These are phyloP conservation scores for Laticauda colubrina DNA, from an alignment of 2,113 vertebrate species.

Conservation along the genomic window DNA sequence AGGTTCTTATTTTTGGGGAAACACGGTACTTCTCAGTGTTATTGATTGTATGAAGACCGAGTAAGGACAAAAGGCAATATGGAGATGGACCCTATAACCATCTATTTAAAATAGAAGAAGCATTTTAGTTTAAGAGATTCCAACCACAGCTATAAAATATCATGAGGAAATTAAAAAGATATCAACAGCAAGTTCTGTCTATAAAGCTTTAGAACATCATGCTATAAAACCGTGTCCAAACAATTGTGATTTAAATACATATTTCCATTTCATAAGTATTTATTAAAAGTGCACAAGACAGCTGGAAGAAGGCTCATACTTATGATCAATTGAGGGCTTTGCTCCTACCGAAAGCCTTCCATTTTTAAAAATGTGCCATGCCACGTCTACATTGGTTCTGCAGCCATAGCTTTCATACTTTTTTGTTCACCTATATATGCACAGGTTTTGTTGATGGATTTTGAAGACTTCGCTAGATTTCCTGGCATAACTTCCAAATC, in stretches of 20 bases:
- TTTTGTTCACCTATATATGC: background rate
- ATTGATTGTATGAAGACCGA: background rate
- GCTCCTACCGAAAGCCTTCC: background rate
- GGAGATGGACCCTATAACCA: background rate
- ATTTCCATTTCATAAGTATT: background rate
- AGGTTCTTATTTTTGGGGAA: too few species aligned
- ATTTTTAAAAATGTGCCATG: too few species aligned
- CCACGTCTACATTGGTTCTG: too few species aligned
- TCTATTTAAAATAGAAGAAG: background rate
- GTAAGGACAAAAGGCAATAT: background rate
- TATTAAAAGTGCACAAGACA: background rate
- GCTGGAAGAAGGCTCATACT: background rate
- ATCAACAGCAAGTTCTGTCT: background rate
- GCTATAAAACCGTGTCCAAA: background rate
- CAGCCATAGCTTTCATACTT: background rate
- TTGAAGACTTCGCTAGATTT: background rate
- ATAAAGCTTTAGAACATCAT: background rate
- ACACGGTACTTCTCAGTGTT: background rate
- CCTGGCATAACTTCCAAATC: background rate
- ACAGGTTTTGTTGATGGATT: background rate
- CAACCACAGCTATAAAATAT: background rate
- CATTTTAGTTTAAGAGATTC: background rate
- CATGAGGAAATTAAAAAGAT: background rate
- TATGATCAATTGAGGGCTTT: background rate
- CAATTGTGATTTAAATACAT: background rate